Evolutionary conservation across 2,113 vertebrate genomes (phyloP), one percentile per base, ranked within the genome.

Genomic region (Buteo buteo): DNA sequence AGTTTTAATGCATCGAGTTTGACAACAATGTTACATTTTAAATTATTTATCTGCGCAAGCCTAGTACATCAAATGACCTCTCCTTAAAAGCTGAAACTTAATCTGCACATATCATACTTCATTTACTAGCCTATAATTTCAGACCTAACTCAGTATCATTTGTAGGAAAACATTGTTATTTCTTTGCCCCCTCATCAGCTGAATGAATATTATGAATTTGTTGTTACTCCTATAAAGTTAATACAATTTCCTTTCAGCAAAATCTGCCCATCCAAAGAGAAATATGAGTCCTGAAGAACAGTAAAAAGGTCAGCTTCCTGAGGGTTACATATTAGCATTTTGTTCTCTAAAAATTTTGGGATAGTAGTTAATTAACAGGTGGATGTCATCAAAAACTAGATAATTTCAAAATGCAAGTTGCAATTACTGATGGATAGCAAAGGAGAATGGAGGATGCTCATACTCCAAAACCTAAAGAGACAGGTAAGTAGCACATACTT

Each of bases 381-480:
- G 17, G 2, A 38, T 77, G 2, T 31, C 3, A 59, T 54, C 26
- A 36, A 59, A 77, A 81, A 32, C 2, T 34, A 49, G 19, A 24
- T 11, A 8, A 4, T 59, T 69, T 87, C 44, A 78, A 81, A 87
- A 65, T 16, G 2, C 14, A 45, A 19, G n/a, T 50, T 59, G 29
- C 19, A 59, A 9, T 64, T 76, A 52, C 11, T 69, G 13, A 29
- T 38, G 9, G n/a, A 54, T 40, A 67, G 13, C 9, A 87, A 73
- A 69, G 0, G 0, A 71, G 42, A 82, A 85, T 18, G 10, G 40
- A 65, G 5, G 10, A 31, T 6, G 5, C 7, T 76, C 1, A 1
- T 42, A 12, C 7, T 79, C 11, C 29, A 74, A 47, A 80, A 54
- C 36, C 17, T 62, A 16, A 10, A 65, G 29, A 74, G 7, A 19